Evolutionary conservation across 2,797 vertebrate genomes (phyloP).

Genomic region (Onychomys torridus): DNA sequence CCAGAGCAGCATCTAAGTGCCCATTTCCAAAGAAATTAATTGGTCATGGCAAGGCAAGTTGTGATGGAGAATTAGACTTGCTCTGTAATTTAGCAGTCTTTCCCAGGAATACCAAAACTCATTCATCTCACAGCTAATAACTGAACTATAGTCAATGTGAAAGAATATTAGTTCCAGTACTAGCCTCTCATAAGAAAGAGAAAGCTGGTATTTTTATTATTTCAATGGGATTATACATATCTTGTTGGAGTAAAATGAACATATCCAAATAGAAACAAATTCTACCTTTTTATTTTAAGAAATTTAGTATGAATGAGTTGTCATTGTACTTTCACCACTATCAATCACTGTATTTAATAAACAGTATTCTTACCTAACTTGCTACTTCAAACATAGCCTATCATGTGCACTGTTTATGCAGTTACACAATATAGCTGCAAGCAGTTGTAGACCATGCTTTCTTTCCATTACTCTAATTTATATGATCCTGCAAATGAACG

Average conservation of each 20-base stretch:
- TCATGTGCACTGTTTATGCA: neutral
- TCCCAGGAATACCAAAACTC: constrained; percentile 21
- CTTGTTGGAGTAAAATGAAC: constrained; percentile 36
- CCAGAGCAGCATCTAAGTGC: neutral
- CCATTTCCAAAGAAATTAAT: neutral
- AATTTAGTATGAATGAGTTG: constrained; percentile 28
- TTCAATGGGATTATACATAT: constrained; percentile 10
- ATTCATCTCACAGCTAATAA: neutral
- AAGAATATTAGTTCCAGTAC: constrained; percentile 41
- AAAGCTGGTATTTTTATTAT: neutral
- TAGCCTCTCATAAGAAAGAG: neutral
- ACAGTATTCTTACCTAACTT: neutral
- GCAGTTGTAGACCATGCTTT: neutral
- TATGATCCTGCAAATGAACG: neutral
- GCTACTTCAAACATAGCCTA: neutral
- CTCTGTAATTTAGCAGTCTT: neutral
- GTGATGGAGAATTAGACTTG: constrained; percentile 6
- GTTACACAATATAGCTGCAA: neutral
- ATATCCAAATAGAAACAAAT: constrained; percentile 7
- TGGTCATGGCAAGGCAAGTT: neutral
- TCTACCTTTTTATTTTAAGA: constrained; percentile 33
- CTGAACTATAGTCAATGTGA: neutral
- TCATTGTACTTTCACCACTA: neutral
- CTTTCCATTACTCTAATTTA: constrained; percentile 13
- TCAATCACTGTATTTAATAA: constrained; percentile 25